Conservation (phyloP, 2,797 vertebrate species). For the Ficedula albicollis region DNA sequence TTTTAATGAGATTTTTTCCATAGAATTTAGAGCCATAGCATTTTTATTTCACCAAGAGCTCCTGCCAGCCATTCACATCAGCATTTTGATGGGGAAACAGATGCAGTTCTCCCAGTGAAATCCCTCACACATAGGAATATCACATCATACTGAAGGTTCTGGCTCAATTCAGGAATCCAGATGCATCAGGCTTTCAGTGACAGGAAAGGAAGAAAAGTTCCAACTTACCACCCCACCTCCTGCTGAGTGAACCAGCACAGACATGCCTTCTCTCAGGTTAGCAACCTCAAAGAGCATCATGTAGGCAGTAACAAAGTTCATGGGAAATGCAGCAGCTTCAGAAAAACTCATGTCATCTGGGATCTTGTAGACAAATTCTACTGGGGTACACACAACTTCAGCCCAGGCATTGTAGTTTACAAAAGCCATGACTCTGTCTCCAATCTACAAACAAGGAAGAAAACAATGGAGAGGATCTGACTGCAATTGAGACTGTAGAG, state of each 20-base stretch:
- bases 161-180: not conserved
- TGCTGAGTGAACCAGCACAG: slow-evolving; percentile 95
- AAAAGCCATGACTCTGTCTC: slow-evolving; percentile 96
- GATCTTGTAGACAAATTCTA: slow-evolving; percentile 95
- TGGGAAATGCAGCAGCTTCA: slow-evolving; percentile 92
- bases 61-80: not conserved
- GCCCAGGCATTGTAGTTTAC: slow-evolving; percentile 97
- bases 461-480: not conserved
- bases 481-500: not conserved
- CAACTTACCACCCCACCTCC: slow-evolving; percentile 96
- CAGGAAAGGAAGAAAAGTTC: not conserved
- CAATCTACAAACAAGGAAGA: slow-evolving; percentile 82
- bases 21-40: not conserved
- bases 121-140: not conserved
- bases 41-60: not conserved
- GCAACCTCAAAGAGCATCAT: slow-evolving; percentile 99
- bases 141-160: not conserved
- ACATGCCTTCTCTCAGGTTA: slow-evolving; percentile 96
- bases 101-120: not conserved
- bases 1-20: not conserved
- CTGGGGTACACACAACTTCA: slow-evolving; percentile 92
- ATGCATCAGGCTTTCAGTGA: not conserved
- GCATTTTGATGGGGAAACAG: not conserved
- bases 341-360: slow-evolving; percentile 96
- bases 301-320: slow-evolving; percentile 98